Conservation (phyloP, 2,888 invertebrate species). For the Xanthostigma xanthostigma region DNA sequence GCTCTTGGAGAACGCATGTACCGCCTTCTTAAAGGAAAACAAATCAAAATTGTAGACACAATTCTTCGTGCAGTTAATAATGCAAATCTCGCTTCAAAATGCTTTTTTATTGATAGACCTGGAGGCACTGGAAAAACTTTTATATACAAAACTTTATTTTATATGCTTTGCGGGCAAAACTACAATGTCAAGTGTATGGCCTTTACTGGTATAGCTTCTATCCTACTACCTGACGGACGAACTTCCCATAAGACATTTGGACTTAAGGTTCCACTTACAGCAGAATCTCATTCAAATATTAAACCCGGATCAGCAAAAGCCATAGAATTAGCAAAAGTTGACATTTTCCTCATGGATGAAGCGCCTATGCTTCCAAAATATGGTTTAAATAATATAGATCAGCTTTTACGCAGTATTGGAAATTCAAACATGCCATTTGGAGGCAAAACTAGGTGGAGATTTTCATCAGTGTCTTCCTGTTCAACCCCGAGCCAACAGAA, state of each 20-base stretch:
- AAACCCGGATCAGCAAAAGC: slow-evolving; percentile 3
- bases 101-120: slow-evolving; percentile 21
- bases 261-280: slow-evolving; percentile 10
- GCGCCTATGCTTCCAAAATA: slow-evolving; percentile 9
- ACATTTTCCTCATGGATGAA: slow-evolving; percentile 12
- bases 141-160: slow-evolving; percentile 10
- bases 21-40: slow-evolving; percentile 7
- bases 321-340: slow-evolving; percentile 1
- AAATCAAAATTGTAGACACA: slow-evolving; percentile 8
- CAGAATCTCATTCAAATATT: slow-evolving; percentile 10
- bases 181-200: slow-evolving; percentile 9
- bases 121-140: slow-evolving; percentile 22
- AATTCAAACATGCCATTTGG: slow-evolving; percentile 5
- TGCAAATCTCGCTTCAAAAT: neutral
- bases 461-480: slow-evolving; percentile 3
- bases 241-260: slow-evolving; percentile 18
- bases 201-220: slow-evolving; percentile 13
- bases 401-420: slow-evolving; percentile 5
- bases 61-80: slow-evolving; percentile 2
- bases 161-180: slow-evolving; percentile 7
- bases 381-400: slow-evolving; percentile 6
- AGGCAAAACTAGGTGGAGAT: slow-evolving; percentile 3
- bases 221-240: slow-evolving; percentile 13
- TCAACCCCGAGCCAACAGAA: neutral
- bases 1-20: neutral